Conservation (phyloP, 1,140 invertebrate genomes). For the Listronotus bonariensis region DNA sequence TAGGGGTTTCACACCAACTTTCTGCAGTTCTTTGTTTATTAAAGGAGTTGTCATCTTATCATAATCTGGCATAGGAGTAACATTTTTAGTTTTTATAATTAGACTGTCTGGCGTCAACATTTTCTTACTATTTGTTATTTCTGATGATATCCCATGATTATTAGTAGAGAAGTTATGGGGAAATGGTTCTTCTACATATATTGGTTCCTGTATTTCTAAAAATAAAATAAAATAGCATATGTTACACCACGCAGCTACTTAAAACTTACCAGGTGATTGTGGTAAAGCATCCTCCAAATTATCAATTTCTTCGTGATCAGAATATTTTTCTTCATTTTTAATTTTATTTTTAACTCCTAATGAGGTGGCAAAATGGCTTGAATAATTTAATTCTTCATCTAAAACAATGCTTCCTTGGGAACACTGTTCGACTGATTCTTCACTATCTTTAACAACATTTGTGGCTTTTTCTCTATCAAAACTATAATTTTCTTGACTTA, state of each 20-base stretch:
- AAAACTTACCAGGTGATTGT: not conserved
- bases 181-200: not conserved
- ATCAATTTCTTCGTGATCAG: no score
- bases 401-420: conserved; percentile 41
- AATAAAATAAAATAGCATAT: no score
- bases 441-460: no score
- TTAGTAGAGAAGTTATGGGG: not conserved
- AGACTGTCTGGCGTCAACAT: conserved; percentile 21
- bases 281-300: not conserved
- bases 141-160: not conserved
- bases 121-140: not conserved
- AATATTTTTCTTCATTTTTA: no score
- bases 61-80: conserved; percentile 62
- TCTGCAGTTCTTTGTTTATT: conserved; percentile 59
- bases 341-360: no score
- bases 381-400: conserved; percentile 52
- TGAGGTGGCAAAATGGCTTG: conserved; percentile 22
- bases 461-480: conserved; percentile 1
- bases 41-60: conserved; percentile 59
- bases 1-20: conserved; percentile 63
- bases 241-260: not conserved
- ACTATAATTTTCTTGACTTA: conserved; percentile 24
- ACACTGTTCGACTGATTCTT: conserved; percentile 4
- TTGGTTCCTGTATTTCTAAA: no score
- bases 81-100: conserved; percentile 58